Percentiles rank a stretch among this genome's conserved stretches.
These are phyloP conservation scores for Hymenopus coronatus DNA, from an alignment of 2,888 invertebrate genomes.

Conservation along the genomic window DNA sequence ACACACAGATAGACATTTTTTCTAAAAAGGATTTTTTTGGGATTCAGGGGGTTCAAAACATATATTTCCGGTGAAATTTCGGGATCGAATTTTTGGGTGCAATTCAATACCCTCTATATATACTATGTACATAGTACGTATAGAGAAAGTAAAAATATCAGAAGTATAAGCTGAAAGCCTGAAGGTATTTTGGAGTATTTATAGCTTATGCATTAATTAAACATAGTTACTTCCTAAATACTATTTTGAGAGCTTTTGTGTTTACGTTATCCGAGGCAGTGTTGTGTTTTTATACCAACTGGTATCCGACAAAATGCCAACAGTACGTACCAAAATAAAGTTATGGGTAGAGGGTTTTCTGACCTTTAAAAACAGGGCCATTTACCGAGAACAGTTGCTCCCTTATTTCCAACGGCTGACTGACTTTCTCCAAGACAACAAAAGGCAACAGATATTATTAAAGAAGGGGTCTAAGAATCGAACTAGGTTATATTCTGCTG, in stretches of 20 bases:
- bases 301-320: neutral
- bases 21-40: too few species aligned
- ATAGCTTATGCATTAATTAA: neutral
- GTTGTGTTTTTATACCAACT: neutral
- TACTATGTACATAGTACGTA: too few species aligned
- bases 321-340: neutral
- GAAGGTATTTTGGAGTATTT: too few species aligned
- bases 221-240: neutral
- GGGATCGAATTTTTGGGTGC: too few species aligned
- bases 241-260: neutral
- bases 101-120: too few species aligned
- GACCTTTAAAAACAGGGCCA: neutral
- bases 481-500: neutral
- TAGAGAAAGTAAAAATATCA: too few species aligned
- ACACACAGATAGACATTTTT: too few species aligned
- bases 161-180: too few species aligned
- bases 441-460: neutral
- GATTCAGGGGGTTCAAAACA: too few species aligned
- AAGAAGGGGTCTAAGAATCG: neutral
- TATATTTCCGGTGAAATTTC: too few species aligned
- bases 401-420: neutral
- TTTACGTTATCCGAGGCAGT: neutral
- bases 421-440: neutral
- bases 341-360: neutral
- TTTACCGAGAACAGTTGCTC: neutral